Conservation (phyloP, 2,888 invertebrate species). For the Caenorhabditis uteleia region DNA sequence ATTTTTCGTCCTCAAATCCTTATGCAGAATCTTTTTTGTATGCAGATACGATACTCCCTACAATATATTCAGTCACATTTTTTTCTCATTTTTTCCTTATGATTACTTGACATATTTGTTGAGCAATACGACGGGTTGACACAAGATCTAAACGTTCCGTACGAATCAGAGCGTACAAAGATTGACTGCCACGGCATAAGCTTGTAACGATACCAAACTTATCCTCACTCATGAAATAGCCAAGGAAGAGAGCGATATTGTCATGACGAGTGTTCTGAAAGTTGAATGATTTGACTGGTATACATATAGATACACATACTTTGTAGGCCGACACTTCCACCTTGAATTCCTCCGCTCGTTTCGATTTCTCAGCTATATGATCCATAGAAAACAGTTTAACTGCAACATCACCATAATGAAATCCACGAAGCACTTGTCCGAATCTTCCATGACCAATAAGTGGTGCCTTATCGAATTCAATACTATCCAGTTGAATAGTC, state of each 20-base stretch:
- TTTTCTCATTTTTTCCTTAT: background rate
- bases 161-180: slow-evolving; percentile 25
- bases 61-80: background rate
- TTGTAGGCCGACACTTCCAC: slow-evolving; percentile 90
- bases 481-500: slow-evolving; percentile 51
- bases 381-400: slow-evolving; percentile 93
- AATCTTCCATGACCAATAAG: slow-evolving; percentile 68
- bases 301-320: slow-evolving; percentile 20
- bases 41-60: slow-evolving; percentile 96
- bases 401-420: slow-evolving; percentile 79
- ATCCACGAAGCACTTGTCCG: slow-evolving; percentile 70
- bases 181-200: slow-evolving; percentile 80
- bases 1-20: slow-evolving; percentile 97
- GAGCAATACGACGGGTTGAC: slow-evolving; percentile 88
- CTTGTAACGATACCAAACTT: slow-evolving; percentile 92
- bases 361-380: slow-evolving; percentile 77
- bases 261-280: slow-evolving; percentile 97
- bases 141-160: slow-evolving; percentile 81
- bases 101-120: slow-evolving; percentile 81
- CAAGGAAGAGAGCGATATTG: slow-evolving; percentile 97
- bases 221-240: slow-evolving; percentile 92
- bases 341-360: slow-evolving; percentile 90
- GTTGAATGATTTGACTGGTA: slow-evolving; percentile 9
- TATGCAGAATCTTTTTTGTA: slow-evolving; percentile 94
- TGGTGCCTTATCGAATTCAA: slow-evolving; percentile 48